Evolutionary conservation across 1,140 invertebrate species (phyloP), one percentile per base, ranked within the genome.

Genomic region (Eriosoma lanigerum): DNA sequence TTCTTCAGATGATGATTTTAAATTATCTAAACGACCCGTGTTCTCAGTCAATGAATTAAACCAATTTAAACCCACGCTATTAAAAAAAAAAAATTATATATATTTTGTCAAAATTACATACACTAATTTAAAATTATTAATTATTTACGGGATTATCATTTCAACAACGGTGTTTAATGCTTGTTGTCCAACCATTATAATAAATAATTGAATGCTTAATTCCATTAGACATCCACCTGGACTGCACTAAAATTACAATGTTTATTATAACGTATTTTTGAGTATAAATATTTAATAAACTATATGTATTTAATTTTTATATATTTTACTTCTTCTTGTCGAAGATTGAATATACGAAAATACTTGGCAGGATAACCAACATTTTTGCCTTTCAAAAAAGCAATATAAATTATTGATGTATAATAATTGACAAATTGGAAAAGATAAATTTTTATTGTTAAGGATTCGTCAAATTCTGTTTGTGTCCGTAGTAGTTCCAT

Each of bases 371-470:
- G 94, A 84, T 92, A 91, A 0, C 94, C 94, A n/a, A 94, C 89
- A 83, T 94, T 93, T 86, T 94, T 96, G 58, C 96, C 97, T 86
- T 98, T 98, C 83, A 98, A 93, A 87, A 99, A 99, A 0, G 96
- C 97, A 84, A 99, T 97, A 85, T 99, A 99, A 88, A 99, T 97
- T 85, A 99, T 97, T 1, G 96, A 97, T 26, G 96, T 94, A 86
- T 99, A 99, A 86, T 98, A 98, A 86, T 99, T 99, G 48, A 99
- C 94, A 88, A 99, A 99, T 88, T 99, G 96, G 52, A 99, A 90
- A 12, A 99, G 86, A 86, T 98, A 99, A 83, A 99, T 97, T 88
- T 99, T 99, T 15, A 99, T 88, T 0, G 96, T 98, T 21, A 98
- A 86, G 58, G 95, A 96, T 84, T 99, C 96, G 85, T 99, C 97